Evolutionary conservation across 2,797 vertebrate genomes (phyloP).

Genomic region (Clarias laeviceps): DNA sequence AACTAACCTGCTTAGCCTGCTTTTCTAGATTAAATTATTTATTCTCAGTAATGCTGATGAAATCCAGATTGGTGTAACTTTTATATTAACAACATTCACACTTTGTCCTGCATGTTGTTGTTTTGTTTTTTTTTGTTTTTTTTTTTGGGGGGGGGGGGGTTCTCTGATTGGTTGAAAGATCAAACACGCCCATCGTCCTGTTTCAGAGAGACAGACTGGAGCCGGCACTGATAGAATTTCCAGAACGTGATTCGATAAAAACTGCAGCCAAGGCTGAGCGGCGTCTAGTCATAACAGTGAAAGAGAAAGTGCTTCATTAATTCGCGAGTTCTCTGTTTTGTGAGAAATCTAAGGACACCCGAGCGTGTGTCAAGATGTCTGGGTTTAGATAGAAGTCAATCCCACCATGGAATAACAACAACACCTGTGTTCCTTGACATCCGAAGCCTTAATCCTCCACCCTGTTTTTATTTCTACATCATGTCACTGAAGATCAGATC

Average conservation of each 20-base stretch:
- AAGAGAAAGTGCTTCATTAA: neutral
- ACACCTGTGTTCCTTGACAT: neutral
- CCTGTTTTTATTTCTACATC: too few relatives aligned
- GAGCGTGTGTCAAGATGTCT: neutral
- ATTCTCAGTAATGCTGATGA: neutral
- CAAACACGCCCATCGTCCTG: neutral
- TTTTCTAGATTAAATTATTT: neutral
- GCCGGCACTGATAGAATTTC: too few relatives aligned
- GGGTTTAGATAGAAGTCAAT: neutral
- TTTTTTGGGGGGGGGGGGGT: too few relatives aligned
- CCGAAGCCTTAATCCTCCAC: neutral
- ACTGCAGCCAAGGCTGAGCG: neutral
- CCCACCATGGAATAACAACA: neutral
- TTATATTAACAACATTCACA: neutral
- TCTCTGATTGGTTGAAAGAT: neutral
- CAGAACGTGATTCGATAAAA: neutral
- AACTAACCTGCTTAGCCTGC: neutral
- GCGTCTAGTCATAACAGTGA: neutral
- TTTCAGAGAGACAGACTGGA: too few relatives aligned
- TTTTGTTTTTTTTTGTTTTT: too few relatives aligned
- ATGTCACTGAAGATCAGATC: too few relatives aligned
- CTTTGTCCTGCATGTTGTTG: neutral
- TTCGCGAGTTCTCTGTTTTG: neutral
- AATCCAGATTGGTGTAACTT: neutral
- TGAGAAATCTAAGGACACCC: neutral